Evolutionary conservation across 2,888 invertebrate genomes (phyloP).

Genomic region (Mythimna vitellina): DNA sequence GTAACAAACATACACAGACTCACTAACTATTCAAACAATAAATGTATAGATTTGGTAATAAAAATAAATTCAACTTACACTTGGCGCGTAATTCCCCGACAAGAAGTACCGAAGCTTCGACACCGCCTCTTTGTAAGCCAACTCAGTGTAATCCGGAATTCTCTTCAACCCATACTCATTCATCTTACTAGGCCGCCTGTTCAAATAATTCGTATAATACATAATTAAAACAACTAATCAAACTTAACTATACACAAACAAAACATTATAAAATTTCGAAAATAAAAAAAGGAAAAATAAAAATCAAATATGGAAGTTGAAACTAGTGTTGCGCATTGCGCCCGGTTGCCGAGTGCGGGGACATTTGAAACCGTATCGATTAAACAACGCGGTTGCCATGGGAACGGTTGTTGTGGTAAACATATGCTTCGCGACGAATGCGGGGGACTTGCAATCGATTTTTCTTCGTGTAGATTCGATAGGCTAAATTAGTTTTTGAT

Average conservation of each 20-base stretch:
- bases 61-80: constrained; percentile 77
- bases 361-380: constrained; percentile 80
- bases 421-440: constrained; percentile 68
- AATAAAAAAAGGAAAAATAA: constrained; percentile 63
- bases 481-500: constrained; percentile 12
- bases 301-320: constrained; percentile 72
- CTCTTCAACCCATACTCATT: constrained; percentile 89
- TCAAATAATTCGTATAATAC: constrained; percentile 79
- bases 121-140: constrained; percentile 96
- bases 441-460: constrained; percentile 52
- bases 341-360: constrained; percentile 70
- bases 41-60: background rate
- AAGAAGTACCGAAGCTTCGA: constrained; percentile 94
- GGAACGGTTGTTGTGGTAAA: constrained; percentile 80
- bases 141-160: constrained; percentile 95
- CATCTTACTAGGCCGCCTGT: constrained; percentile 86
- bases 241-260: constrained; percentile 50
- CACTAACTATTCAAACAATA: too few species aligned
- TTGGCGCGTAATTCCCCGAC: constrained; percentile 94
- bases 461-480: constrained; percentile 36
- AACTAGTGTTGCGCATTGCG: constrained; percentile 83
- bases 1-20: too few species aligned
- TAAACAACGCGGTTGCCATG: constrained; percentile 77
- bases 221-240: constrained; percentile 56
- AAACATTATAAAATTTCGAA: constrained; percentile 65